Percentiles rank a stretch among this genome's conserved stretches.
Evolutionary conservation across 1,140 invertebrate genomes (phyloP).

Genomic region (Hyles euphorbiae): DNA sequence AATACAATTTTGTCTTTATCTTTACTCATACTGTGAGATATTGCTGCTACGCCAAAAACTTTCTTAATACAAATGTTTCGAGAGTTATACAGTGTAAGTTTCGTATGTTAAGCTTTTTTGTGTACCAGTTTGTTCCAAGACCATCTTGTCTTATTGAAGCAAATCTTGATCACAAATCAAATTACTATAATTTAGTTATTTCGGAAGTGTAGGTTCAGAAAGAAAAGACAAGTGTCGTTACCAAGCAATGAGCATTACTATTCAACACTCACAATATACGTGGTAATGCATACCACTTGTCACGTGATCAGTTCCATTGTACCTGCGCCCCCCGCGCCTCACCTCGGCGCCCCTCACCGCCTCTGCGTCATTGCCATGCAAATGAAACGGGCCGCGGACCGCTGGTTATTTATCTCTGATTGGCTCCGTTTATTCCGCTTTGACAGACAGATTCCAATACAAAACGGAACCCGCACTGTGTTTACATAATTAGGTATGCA

Average conservation of each 20-base stretch:
- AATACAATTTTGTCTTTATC: background rate
- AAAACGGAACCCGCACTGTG: conserved; percentile 39
- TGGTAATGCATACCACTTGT: conserved; percentile 10
- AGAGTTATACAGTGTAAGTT: too few relatives aligned
- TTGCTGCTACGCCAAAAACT: too few relatives aligned
- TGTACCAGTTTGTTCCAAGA: too few relatives aligned
- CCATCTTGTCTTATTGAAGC: too few relatives aligned
- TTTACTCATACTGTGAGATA: too few relatives aligned
- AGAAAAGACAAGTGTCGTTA: too few relatives aligned
- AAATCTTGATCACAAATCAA: too few relatives aligned
- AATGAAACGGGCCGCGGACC: conserved; percentile 60
- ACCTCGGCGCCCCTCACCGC: conserved; percentile 20
- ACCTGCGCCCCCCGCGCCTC: conserved; percentile 22
- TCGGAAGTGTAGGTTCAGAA: too few relatives aligned
- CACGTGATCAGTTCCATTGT: conserved; percentile 50
- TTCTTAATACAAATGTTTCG: too few relatives aligned
- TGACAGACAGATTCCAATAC: conserved; percentile 62
- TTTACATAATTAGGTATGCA: conserved; percentile 52
- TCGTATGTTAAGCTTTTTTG: too few relatives aligned
- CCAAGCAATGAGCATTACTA: too few relatives aligned
- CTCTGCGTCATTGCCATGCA: conserved; percentile 56
- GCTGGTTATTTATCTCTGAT: conserved; percentile 69
- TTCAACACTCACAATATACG: background rate
- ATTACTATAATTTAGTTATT: too few relatives aligned
- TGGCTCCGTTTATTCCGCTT: conserved; percentile 64